Evolutionary conservation across 2,113 vertebrate genomes (phyloP).

Genomic region (Mustelus asterias): DNA sequence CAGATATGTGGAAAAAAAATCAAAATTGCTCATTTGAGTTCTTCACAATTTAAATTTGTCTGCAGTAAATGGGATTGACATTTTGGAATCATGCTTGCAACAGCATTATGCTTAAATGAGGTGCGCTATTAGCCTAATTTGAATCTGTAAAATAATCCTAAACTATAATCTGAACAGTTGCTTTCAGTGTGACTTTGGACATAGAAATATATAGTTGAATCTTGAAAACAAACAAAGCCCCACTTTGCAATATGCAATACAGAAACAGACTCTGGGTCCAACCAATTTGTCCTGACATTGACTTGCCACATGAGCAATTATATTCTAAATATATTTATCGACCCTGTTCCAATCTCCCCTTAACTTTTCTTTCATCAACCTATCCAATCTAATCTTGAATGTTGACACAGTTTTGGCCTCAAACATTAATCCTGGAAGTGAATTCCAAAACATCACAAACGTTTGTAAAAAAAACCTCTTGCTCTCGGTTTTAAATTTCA

Average conservation of each 20-base stretch:
- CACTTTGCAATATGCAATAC: neutral
- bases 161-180: neutral
- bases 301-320: neutral
- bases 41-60: neutral
- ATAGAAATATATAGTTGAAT: neutral
- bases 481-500: neutral
- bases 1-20: neutral
- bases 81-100: neutral
- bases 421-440: neutral
- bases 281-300: neutral
- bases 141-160: neutral
- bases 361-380: neutral
- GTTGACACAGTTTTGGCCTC: neutral
- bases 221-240: neutral
- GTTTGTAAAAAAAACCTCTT: neutral
- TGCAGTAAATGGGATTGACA: neutral
- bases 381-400: slow-evolving; percentile 3
- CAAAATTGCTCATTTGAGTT: neutral
- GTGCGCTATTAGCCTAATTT: neutral
- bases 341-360: neutral
- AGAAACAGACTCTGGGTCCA: neutral
- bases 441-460: too few species aligned
- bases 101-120: neutral
- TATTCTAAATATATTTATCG: neutral
- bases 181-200: neutral